phyloP scores from a whole-genome alignment of 2,888 invertebrate genomes.

The Syrphus vitripennis region DNA sequence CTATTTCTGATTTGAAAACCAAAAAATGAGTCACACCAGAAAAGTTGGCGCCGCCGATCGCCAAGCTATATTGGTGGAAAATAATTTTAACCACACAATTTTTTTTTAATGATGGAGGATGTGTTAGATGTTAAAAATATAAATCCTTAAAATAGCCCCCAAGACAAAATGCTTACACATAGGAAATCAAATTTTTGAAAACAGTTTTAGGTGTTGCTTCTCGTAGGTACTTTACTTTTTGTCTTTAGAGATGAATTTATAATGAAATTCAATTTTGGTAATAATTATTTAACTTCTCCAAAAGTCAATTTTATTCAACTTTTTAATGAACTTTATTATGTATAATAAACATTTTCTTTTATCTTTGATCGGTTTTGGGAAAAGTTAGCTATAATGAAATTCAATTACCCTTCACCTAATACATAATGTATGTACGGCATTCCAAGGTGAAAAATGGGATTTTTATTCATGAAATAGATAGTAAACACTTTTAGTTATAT shows the following conservation, averaged over 20 bases:
- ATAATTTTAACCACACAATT: slow-evolving; percentile 19
- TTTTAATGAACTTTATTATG: no score
- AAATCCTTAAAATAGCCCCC: slow-evolving; percentile 30
- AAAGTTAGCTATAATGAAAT: no score
- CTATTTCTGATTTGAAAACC: slow-evolving; percentile 51
- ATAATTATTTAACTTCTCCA: neutral
- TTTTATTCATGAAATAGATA: no score
- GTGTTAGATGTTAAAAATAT: slow-evolving; percentile 48
- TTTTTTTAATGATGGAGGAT: slow-evolving; percentile 50
- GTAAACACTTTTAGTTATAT: no score
- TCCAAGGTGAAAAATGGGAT: no score
- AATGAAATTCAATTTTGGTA: neutral
- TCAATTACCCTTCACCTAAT: no score
- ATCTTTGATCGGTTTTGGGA: no score
- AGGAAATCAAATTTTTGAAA: neutral
- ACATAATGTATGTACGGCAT: no score
- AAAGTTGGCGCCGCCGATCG: slow-evolving; percentile 60
- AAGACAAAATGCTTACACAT: neutral
- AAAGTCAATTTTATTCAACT: no score
- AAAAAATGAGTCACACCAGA: slow-evolving; percentile 52
- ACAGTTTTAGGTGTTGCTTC: neutral
- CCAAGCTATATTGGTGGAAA: slow-evolving; percentile 45
- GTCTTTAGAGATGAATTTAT: neutral
- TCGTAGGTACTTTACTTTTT: neutral
- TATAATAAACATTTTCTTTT: no score